Evolutionary conservation across 2,888 invertebrate species (phyloP), one percentile per base, ranked within the genome.

Genomic region (Oscheius sp.): DNA sequence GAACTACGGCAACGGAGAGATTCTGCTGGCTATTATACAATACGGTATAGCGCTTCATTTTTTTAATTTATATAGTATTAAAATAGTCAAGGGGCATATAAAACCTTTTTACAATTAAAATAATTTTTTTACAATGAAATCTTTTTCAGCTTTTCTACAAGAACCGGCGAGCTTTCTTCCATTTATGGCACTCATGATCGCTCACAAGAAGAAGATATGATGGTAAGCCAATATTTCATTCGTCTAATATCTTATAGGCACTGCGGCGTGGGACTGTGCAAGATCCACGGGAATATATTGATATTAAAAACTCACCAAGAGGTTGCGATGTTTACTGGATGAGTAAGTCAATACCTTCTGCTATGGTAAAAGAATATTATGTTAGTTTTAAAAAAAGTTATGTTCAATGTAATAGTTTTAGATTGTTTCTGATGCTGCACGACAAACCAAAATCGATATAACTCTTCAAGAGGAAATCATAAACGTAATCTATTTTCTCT

Each of bases 381-480:
- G 53, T 35, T 35, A 49, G 49, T 49, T 5, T 49, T 3, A 13
- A 49, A 49, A 45, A 12, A 45, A 7, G 18, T n/a, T n/a, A n/a
- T 49, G 5, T 7, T 25, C 23, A 23, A 55, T 55, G 25, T 5
- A 16, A 55, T 25, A 25, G 21, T 25, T 55, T 13, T 55, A 55
- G 55, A 23, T 61, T 21, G 43, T 61, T 61, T 41, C 61, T 43
- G 43, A 41, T 43, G 61, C 41, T n/a, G 23, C 7, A 1, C 41
- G 41, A 43, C 1, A 7, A 43, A 61, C 61, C 5, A 61, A 61
- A 43, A 61, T 61, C 43, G n/a, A 41, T 1, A n/a, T 61, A 1
- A 23, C 18, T 21, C 61, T 61, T 43, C 43, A 16, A 61, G 41
- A n/a, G 43, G 61, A 61, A 61, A 61, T 16, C 18, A 61, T 61